Evolutionary conservation across 92 coral and sea anemone species (phyloP), one percentile per base, ranked within the genome.

Genomic region (Metridium senile): DNA sequence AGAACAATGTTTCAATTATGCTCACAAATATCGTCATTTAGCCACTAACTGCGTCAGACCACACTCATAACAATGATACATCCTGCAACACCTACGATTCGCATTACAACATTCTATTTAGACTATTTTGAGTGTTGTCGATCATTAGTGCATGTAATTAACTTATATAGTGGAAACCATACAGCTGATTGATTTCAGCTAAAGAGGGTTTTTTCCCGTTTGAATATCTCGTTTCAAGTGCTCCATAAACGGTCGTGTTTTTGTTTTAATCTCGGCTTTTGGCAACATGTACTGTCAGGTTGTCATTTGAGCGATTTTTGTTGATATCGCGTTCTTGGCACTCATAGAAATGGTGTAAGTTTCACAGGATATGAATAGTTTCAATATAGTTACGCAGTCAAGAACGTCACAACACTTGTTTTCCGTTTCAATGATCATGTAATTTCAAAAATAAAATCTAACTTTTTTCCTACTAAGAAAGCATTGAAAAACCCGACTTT

Each of bases 301-400:
- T 54, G 61, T 54, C 3, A 54, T 17, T 54, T 54, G 4, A 54
- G 61, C 8, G 61, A n/a, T 54, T 54, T 54, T 54, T 4, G 61
- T 19, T 22, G 3, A 22, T 54, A 54, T 9, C 26, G 23, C 22
- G 28, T n/a, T 59, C 22, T 59, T 59, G 2, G 65, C 61, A 54
- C 23, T 9, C 49, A 54, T 21, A 54, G 11, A 2, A 59, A 26
- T 16, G 31, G 65, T 59, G 1, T 59, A 59, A 59, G 65, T 1
- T 22, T 1, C 65, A 17, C 65, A 21, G 65, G 65, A 59, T 17
- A 26, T 59, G 65, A 59, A 54, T 54, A 59, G 65, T 59, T 59
- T 59, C 65, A 25, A 6, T 22, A 26, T 13, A n/a, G n/a, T 53
- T 7, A 53, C n/a, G 59, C 8, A 23, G 8, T 45, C 52, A n/a